Evolutionary conservation across 2,113 vertebrate species (phyloP).

Genomic region (Tupaia tana): DNA sequence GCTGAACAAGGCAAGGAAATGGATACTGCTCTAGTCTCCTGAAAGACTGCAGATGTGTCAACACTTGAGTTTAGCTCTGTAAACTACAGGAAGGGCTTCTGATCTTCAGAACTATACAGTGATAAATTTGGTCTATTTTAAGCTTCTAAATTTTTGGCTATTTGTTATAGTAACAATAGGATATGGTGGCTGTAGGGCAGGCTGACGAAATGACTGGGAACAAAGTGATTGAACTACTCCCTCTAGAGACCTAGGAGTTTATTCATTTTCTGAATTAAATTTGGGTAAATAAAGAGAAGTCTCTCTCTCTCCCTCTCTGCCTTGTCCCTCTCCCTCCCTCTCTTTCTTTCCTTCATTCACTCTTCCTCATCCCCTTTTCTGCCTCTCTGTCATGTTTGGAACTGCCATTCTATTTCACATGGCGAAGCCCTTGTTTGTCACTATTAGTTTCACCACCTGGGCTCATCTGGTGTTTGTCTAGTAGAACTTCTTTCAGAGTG

Average conservation of each 20-base stretch:
- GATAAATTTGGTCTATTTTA: background rate
- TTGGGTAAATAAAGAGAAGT: background rate
- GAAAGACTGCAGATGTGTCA: background rate
- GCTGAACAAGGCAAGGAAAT: background rate
- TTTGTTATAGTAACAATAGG: background rate
- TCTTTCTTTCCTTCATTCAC: too few species aligned
- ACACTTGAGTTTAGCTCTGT: background rate
- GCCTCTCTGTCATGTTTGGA: too few species aligned
- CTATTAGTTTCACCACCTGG: background rate
- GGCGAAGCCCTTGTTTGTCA: background rate
- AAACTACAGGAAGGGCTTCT: background rate
- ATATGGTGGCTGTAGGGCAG: background rate
- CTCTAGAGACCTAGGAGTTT: background rate
- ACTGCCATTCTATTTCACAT: background rate
- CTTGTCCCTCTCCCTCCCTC: background rate
- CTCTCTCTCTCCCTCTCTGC: background rate
- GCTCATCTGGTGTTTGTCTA: background rate
- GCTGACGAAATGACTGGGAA: background rate
- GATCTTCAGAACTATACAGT: background rate
- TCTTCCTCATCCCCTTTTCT: background rate
- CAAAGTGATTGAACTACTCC: background rate
- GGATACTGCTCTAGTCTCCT: background rate
- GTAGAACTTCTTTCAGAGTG: background rate
- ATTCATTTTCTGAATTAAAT: constrained; percentile 28
- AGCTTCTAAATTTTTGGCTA: background rate